A percentile compares a stretch with the other conserved stretches of the same genome.
Conservation (phyloP, 2,797 vertebrate genomes). For the Lemur catta region DNA sequence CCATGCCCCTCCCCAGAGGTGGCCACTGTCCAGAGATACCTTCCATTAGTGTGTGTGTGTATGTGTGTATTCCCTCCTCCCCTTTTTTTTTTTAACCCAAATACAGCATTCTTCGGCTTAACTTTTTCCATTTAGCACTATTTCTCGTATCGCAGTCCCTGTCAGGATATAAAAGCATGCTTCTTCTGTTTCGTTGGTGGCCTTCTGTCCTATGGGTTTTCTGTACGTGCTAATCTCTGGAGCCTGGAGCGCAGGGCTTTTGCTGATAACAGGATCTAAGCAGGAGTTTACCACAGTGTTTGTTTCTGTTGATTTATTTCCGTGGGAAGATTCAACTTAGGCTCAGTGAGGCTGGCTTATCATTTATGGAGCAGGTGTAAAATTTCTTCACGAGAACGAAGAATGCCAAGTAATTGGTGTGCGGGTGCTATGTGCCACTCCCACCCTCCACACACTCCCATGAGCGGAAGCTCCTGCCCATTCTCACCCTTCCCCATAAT, state of each 20-base stretch:
- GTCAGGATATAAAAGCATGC: too few species aligned
- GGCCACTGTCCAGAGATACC: accelerated
- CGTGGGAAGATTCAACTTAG: neutral
- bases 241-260: neutral
- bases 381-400: neutral
- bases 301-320: neutral
- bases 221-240: neutral
- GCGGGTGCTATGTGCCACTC: neutral
- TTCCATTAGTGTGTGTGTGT: too few species aligned
- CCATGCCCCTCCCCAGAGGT: neutral
- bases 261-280: neutral
- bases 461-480: neutral
- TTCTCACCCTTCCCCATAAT: too few species aligned
- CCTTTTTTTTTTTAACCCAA: neutral
- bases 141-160: neutral
- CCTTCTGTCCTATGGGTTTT: neutral
- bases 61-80: accelerated
- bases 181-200: neutral
- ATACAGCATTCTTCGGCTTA: neutral
- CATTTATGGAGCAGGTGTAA: neutral
- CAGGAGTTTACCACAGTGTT: neutral
- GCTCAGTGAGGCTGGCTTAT: neutral
- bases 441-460: accelerated
- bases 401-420: neutral
- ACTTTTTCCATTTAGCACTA: neutral